These are phyloP conservation scores for Xylota segnis DNA, from an alignment of 2,888 invertebrate genomes.

Conservation along the genomic window DNA sequence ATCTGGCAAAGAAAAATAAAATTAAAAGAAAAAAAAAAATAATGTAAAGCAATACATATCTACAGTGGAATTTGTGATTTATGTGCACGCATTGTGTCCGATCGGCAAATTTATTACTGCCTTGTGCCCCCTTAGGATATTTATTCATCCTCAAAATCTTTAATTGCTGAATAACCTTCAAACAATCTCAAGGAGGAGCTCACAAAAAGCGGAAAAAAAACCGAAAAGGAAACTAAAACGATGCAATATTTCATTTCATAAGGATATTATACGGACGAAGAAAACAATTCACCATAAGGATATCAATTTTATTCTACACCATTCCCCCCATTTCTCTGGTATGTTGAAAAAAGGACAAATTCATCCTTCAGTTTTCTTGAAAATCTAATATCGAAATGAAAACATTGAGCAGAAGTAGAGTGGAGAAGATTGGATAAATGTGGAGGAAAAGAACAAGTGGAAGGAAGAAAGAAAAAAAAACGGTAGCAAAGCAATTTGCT, in stretches of 20 bases:
- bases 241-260: conserved; percentile 73
- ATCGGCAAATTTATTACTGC: conserved; percentile 66
- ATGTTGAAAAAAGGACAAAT: conserved; percentile 59
- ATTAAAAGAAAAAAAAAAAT: conserved; percentile 15
- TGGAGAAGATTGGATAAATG: conserved; percentile 44
- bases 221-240: conserved; percentile 55
- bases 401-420: conserved; percentile 50
- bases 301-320: conserved; percentile 61
- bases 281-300: conserved; percentile 71
- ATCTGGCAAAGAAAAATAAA: conserved; percentile 16
- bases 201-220: background rate
- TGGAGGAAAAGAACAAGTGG: conserved; percentile 12
- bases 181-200: conserved; percentile 15
- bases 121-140: conserved; percentile 62
- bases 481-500: conserved; percentile 69
- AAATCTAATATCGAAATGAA: conserved; percentile 73
- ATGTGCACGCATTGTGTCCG: conserved; percentile 72
- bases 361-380: conserved; percentile 58
- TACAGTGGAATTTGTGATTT: conserved; percentile 69
- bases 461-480: conserved; percentile 27
- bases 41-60: conserved; percentile 42
- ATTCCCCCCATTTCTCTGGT: conserved; percentile 32
- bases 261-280: conserved; percentile 57
- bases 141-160: conserved; percentile 57
- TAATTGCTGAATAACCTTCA: conserved; percentile 72